phyloP scores from a whole-genome alignment of 2,888 invertebrate species.

The Morpho deidamia region DNA sequence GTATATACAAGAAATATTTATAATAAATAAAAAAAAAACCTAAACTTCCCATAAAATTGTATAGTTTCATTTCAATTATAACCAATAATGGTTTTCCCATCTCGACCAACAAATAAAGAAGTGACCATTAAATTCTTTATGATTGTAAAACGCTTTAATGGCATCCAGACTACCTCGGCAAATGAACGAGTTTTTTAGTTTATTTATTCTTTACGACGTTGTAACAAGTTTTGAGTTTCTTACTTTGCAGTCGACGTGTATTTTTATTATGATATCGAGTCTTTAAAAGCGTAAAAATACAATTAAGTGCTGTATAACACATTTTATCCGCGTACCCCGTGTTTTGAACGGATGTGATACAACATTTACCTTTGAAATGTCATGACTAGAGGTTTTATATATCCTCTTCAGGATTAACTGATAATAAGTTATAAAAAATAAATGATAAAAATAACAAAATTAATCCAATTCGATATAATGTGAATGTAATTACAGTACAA shows the following conservation, averaged over 20 bases:
- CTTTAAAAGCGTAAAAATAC: conserved; percentile 13
- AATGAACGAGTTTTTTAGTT: conserved; percentile 22
- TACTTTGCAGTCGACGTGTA: conserved; percentile 13
- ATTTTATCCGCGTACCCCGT: conserved; percentile 3
- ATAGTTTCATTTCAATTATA: not conserved
- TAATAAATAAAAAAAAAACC: too few relatives aligned
- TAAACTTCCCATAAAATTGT: not conserved
- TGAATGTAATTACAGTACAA: too few relatives aligned
- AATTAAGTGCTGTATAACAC: conserved; percentile 17
- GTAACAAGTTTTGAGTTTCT: conserved; percentile 19
- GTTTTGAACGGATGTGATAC: conserved; percentile 7
- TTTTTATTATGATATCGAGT: conserved; percentile 14
- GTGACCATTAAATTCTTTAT: conserved; percentile 11
- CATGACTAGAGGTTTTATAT: not conserved
- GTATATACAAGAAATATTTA: too few relatives aligned
- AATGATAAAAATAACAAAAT: not conserved
- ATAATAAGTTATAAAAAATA: not conserved
- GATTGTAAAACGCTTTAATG: conserved; percentile 21
- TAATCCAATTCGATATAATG: too few relatives aligned
- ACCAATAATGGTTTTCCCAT: conserved; percentile 1
- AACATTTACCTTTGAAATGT: conserved; percentile 4
- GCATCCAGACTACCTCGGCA: conserved; percentile 21
- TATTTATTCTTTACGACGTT: conserved; percentile 18
- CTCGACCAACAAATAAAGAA: conserved; percentile 11
- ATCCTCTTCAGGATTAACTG: not conserved